Evolutionary conservation across 2,797 vertebrate species (phyloP), one percentile per base, ranked within the genome.

Genomic region (Rhadinocentrus ornatus): DNA sequence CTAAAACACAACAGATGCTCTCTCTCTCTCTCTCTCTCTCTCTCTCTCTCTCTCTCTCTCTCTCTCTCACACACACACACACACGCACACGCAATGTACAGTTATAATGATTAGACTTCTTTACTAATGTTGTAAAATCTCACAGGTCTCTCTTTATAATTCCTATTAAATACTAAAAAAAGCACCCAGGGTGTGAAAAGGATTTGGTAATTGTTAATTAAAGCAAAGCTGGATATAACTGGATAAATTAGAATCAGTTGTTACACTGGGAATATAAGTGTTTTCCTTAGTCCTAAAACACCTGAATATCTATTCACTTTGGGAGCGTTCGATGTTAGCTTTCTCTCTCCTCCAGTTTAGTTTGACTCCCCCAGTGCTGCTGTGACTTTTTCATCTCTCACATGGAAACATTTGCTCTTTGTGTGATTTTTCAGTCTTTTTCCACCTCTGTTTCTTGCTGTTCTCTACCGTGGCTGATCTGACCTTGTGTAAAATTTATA

Each of bases 191-290:
- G 65, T 80, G 69, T 77, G 50, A 80, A 62, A 73, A 75, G 50
- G 39, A 70, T 70, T 76, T 81, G 44, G 72, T 77, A 65, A 78
- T 75, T 78, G 77, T 85, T 87, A 73, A 82, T 90, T 86, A 83
- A 83, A 77, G 46, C 32, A 58, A 83, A 44, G 59, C 27, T 77
- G 81, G 59, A 78, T 77, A 78, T 71, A 59, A 50, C 74, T 73
- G 13, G 39, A 16, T 69, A 79, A 85, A 84, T 85, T 75, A 81
- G 61, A 86, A 62, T 74, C n/a, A 34, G 73, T 67, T 26, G 56
- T 78, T 85, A 81, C 80, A 67, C 46, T 1, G 59, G 62, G 62
- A 80, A 70, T 77, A 58, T 87, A 34, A 34, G 60, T 70, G 57
- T 78, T 80, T 80, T 65, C 48, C 39, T 11, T 24, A 59, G 69